Percentiles rank a stretch among this genome's conserved stretches.
phyloP scores from a whole-genome alignment of 2,797 vertebrate species.

The Hemibagrus guttatus region DNA sequence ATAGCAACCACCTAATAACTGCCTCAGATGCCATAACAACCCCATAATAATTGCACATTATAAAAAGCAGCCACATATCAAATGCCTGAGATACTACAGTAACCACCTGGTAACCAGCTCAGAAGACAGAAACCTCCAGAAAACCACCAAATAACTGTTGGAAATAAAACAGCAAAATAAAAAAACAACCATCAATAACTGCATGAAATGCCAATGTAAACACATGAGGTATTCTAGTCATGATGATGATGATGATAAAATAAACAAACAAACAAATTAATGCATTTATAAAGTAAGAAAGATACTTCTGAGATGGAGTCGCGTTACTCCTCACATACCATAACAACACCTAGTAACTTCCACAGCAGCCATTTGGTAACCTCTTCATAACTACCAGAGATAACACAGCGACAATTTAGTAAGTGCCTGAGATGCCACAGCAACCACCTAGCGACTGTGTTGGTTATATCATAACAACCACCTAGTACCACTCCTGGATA shows the following conservation, averaged over 20 bases:
- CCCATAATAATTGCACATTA: neutral
- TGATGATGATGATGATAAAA: too few relatives aligned
- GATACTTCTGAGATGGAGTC: too few relatives aligned
- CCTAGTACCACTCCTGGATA: neutral
- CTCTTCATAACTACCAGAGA: neutral
- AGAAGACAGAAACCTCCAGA: too few relatives aligned
- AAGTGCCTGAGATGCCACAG: neutral
- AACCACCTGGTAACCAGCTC: neutral
- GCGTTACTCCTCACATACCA: too few relatives aligned
- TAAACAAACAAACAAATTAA: too few relatives aligned
- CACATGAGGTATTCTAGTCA: too few relatives aligned
- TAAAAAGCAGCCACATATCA: neutral
- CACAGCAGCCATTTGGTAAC: neutral
- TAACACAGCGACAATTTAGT: neutral
- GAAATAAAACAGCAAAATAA: too few relatives aligned
- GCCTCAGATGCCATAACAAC: neutral
- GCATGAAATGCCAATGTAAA: too few relatives aligned
- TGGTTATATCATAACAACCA: neutral
- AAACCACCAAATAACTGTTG: too few relatives aligned
- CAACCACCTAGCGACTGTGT: neutral
- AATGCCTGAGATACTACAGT: neutral
- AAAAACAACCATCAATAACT: too few relatives aligned
- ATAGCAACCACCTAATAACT: neutral
- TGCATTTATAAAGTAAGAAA: too few relatives aligned
- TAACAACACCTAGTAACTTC: too few relatives aligned